phyloP scores from a whole-genome alignment of 2,113 vertebrate species.

The Turdus rufiventris region DNA sequence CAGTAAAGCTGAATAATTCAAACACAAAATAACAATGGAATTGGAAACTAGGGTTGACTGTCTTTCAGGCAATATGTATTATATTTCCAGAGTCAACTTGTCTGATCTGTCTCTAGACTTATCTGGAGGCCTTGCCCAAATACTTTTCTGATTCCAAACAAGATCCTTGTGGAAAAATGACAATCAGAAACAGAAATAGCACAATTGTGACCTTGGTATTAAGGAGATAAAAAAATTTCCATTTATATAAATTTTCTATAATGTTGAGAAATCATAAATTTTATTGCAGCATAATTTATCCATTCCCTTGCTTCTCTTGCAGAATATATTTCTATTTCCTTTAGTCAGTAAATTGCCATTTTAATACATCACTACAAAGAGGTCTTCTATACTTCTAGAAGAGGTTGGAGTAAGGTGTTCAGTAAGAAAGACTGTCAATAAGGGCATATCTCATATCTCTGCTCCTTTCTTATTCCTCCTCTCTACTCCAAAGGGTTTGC shows the following conservation, averaged over 20 bases:
- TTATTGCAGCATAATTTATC: neutral
- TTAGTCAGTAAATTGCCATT: neutral
- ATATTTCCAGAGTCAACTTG: neutral
- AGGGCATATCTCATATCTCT: neutral
- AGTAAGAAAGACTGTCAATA: neutral
- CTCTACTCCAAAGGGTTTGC: neutral
- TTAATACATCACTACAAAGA: neutral
- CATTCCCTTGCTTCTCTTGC: neutral
- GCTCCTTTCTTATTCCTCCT: neutral
- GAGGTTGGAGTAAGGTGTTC: neutral
- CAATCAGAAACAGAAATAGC: neutral
- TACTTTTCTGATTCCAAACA: neutral
- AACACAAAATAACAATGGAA: neutral
- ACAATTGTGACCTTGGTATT: neutral
- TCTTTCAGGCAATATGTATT: neutral
- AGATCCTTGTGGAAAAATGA: neutral
- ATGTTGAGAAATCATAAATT: neutral
- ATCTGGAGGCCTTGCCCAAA: neutral
- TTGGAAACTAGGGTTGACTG: neutral
- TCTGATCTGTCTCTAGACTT: neutral
- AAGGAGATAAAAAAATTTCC: neutral
- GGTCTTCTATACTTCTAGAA: neutral
- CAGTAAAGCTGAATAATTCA: constrained; percentile 14
- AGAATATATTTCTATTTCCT: neutral
- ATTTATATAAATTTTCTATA: neutral